These are phyloP conservation scores for Sinella curviseta DNA, from an alignment of 1,140 invertebrate genomes.

Conservation along the genomic window DNA sequence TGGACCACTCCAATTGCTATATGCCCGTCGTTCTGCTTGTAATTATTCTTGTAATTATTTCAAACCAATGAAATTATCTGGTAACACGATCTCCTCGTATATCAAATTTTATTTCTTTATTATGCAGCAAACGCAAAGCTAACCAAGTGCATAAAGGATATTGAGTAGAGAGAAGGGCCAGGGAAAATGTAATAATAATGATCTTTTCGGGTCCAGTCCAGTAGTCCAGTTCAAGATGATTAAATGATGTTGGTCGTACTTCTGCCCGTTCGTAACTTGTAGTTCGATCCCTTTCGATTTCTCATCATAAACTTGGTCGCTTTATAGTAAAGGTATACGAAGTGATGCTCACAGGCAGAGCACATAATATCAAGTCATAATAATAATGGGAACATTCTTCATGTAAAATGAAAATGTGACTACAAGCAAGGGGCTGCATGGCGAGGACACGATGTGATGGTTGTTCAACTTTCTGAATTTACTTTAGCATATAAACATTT, in stretches of 20 bases:
- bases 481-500: too few species aligned
- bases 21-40: background rate
- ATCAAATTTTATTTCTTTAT: constrained; percentile 33
- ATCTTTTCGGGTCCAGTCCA: background rate
- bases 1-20: background rate
- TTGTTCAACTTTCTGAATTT: too few species aligned
- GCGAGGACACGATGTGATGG: too few species aligned
- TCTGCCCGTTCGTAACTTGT: too few species aligned
- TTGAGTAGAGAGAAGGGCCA: background rate
- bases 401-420: background rate
- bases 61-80: constrained; percentile 28
- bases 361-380: constrained; percentile 9
- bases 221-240: background rate
- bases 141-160: background rate
- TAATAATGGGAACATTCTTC: background rate
- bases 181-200: background rate
- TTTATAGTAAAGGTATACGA: too few species aligned
- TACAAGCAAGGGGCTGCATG: too few species aligned
- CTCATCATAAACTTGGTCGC: too few species aligned
- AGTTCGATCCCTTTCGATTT: background rate
- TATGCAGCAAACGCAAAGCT: constrained; percentile 2
- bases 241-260: too few species aligned
- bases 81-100: constrained; percentile 23
- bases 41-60: constrained; percentile 28
- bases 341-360: too few species aligned